phyloP scores from a whole-genome alignment of 2,113 vertebrate species.

The Hassar affinis region DNA sequence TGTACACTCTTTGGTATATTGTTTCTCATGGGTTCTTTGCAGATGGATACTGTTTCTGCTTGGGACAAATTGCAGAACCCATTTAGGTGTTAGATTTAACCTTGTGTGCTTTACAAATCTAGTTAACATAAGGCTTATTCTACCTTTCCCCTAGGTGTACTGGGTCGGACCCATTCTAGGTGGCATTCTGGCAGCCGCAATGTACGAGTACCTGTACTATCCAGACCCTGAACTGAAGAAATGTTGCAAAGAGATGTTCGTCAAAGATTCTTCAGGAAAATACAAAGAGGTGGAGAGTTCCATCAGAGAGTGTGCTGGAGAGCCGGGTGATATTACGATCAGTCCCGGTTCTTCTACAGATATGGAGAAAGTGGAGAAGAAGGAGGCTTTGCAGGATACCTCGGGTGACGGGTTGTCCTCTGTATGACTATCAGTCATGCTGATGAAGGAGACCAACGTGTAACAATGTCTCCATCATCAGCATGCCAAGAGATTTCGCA shows the following conservation, averaged over 20 bases:
- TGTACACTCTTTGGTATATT: background rate
- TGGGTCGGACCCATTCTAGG: slow-evolving; percentile 72
- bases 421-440: slow-evolving; percentile 77
- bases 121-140: background rate
- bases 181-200: slow-evolving; percentile 61
- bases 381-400: slow-evolving; percentile 71
- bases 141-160: slow-evolving; percentile 60
- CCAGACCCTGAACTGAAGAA: slow-evolving; percentile 65
- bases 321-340: slow-evolving; percentile 76
- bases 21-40: background rate
- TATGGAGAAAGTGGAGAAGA: slow-evolving; percentile 78
- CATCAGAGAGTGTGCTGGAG: slow-evolving; percentile 46
- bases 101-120: background rate
- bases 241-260: slow-evolving; percentile 73
- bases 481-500: background rate
- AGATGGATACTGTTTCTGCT: background rate
- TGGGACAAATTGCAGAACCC: too few species aligned
- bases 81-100: too few species aligned
- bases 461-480: slow-evolving; percentile 39
- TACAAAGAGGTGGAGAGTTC: slow-evolving; percentile 81
- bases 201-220: slow-evolving; percentile 71
- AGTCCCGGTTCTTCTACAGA: slow-evolving; percentile 77
- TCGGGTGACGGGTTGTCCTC: slow-evolving; percentile 84
- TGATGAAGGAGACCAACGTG: slow-evolving; percentile 77
- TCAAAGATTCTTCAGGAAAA: slow-evolving; percentile 73